Conservation (phyloP, 2,888 invertebrate species). For the Drosophila niveifrons region DNA sequence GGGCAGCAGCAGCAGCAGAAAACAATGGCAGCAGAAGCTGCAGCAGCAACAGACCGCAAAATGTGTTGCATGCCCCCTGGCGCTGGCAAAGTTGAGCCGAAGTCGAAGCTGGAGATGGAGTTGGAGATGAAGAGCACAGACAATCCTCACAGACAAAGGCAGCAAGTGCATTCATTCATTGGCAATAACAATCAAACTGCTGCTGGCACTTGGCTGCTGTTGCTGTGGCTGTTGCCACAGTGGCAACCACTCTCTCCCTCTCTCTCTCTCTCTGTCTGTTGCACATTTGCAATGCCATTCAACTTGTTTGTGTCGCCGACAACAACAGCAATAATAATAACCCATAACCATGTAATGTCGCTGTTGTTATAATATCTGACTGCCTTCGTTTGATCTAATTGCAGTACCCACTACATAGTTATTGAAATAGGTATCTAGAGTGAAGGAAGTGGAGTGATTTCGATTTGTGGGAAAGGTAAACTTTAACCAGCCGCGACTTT, state of each 20-base stretch:
- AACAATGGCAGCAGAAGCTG: constrained; percentile 69
- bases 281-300: constrained; percentile 72
- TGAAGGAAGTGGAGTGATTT: background rate
- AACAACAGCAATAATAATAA: constrained; percentile 24
- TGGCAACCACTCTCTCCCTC: constrained; percentile 15
- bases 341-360: constrained; percentile 51
- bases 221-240: constrained; percentile 18
- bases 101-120: constrained; percentile 31
- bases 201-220: constrained; percentile 65
- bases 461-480: constrained; percentile 72
- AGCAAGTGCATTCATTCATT: constrained; percentile 80
- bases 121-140: constrained; percentile 34
- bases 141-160: constrained; percentile 63
- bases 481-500: constrained; percentile 43
- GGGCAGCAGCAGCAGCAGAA: constrained; percentile 51
- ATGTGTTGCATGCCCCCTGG: constrained; percentile 72
- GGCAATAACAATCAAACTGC: constrained; percentile 80
- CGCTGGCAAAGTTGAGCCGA: constrained; percentile 35
- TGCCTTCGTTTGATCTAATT: constrained; percentile 46
- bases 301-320: constrained; percentile 64
- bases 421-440: constrained; percentile 22
- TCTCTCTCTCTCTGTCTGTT: constrained; percentile 53
- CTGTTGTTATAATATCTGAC: constrained; percentile 67
- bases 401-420: constrained; percentile 16
- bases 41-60: constrained; percentile 74